These are phyloP conservation scores for Mesochorus sp. DNA, from an alignment of 2,888 invertebrate species.

Conservation along the genomic window DNA sequence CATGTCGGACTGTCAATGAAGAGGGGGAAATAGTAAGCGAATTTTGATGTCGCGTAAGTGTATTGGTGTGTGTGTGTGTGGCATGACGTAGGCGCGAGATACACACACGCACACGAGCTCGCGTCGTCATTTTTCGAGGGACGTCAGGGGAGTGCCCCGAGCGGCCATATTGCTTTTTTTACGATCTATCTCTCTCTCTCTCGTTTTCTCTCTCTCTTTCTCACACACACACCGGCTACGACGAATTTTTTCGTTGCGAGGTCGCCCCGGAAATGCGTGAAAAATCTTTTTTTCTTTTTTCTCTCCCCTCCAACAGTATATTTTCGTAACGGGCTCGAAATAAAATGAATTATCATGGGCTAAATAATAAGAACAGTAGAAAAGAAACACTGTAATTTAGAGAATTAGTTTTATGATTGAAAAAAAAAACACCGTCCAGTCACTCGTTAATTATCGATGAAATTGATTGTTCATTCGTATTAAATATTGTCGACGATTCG, in stretches of 20 bases:
- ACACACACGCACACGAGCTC: conserved; percentile 22
- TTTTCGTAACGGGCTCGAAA: too few relatives aligned
- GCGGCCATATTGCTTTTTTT: conserved; percentile 64
- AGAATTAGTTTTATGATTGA: too few relatives aligned
- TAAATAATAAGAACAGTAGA: too few relatives aligned
- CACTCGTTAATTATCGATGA: too few relatives aligned
- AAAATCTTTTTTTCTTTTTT: neutral
- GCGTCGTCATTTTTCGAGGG: conserved; percentile 60
- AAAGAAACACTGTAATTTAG: too few relatives aligned
- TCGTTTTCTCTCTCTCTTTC: conserved; percentile 29
- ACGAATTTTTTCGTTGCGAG: conserved; percentile 48
- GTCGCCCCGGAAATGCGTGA: neutral
- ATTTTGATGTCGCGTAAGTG: neutral
- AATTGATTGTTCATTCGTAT: too few relatives aligned
- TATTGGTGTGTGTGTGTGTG: conserved; percentile 9
- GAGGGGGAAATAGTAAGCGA: conserved; percentile 10
- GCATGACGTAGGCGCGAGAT: conserved; percentile 55
- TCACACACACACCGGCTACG: conserved; percentile 63
- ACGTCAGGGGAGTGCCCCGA: conserved; percentile 64
- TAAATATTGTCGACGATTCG: too few relatives aligned
- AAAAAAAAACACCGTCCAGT: too few relatives aligned
- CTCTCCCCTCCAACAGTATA: too few relatives aligned
- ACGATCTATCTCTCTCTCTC: conserved; percentile 32
- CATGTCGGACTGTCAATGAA: conserved; percentile 43
- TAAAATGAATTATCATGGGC: too few relatives aligned